These are phyloP conservation scores for Scarus forsteni DNA, from an alignment of 2,797 vertebrate species.

Conservation along the genomic window DNA sequence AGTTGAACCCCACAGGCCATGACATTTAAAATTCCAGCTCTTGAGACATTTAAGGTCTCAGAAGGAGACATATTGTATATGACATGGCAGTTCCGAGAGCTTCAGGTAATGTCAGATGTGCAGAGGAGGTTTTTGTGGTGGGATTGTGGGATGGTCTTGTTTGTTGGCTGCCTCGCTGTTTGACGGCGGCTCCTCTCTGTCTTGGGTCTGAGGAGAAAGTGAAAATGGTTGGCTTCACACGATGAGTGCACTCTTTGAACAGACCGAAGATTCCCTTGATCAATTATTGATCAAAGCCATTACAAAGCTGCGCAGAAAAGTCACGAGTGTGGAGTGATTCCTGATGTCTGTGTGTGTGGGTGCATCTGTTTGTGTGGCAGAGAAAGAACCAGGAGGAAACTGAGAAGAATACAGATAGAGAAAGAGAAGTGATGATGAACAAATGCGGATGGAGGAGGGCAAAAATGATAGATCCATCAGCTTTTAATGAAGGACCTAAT, in stretches of 20 bases:
- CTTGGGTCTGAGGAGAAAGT: slow-evolving; percentile 33
- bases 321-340: slow-evolving; percentile 42
- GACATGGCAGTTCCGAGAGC: slow-evolving; percentile 60
- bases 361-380: slow-evolving; percentile 29
- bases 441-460: not conserved
- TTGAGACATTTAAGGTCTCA: slow-evolving; percentile 70
- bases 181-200: slow-evolving; percentile 7
- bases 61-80: slow-evolving; percentile 61
- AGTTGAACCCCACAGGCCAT: slow-evolving; percentile 67
- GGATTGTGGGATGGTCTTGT: slow-evolving; percentile 18
- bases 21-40: slow-evolving; percentile 74
- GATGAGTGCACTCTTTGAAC: slow-evolving; percentile 60
- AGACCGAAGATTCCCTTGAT: slow-evolving; percentile 70
- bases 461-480: not conserved
- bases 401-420: slow-evolving; percentile 13
- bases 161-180: slow-evolving; percentile 5
- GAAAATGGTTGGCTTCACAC: slow-evolving; percentile 51
- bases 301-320: slow-evolving; percentile 63
- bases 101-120: slow-evolving; percentile 54
- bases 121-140: slow-evolving; percentile 14
- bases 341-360: slow-evolving; percentile 1
- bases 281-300: slow-evolving; percentile 81
- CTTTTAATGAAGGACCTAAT: not conserved
- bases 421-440: slow-evolving; percentile 15
- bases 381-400: slow-evolving; percentile 15